These are phyloP conservation scores for Nerophis lumbriciformis DNA, from an alignment of 2,113 vertebrate genomes.

Conservation along the genomic window DNA sequence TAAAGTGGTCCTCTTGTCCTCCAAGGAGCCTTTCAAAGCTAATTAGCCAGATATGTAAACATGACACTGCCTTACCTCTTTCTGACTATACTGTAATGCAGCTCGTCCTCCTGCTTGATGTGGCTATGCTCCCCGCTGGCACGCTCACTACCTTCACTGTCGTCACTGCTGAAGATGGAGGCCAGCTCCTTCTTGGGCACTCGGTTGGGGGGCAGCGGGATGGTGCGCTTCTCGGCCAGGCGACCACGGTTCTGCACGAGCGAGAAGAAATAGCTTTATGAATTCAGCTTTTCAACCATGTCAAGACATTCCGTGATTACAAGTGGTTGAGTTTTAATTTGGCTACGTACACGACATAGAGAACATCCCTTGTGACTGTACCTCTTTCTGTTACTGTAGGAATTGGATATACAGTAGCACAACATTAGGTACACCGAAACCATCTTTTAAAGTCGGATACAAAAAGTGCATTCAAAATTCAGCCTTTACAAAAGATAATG, in stretches of 20 bases:
- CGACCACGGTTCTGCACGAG: conserved; percentile 88
- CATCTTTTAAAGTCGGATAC: too few species aligned
- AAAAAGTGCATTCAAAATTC: too few species aligned
- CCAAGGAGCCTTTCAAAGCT: conserved; percentile 27
- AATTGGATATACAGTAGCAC: too few species aligned
- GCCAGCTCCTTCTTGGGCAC: conserved; percentile 88
- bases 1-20: conserved; percentile 20
- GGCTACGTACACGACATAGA: neutral
- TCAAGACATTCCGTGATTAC: neutral
- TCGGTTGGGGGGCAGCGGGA: conserved; percentile 81
- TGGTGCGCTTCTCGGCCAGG: conserved; percentile 92
- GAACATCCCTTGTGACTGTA: neutral
- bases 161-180: conserved; percentile 84
- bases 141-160: conserved; percentile 82
- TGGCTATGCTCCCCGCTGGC: conserved; percentile 79
- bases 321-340: neutral
- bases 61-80: conserved; percentile 79
- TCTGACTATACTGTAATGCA: conserved; percentile 91
- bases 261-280: conserved; percentile 27
- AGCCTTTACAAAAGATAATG: too few species aligned
- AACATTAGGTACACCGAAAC: too few species aligned
- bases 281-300: neutral
- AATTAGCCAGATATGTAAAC: conserved; percentile 1
- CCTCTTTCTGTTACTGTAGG: too few species aligned
- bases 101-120: conserved; percentile 89